Percentiles rank a stretch among this genome's conserved stretches.
Evolutionary conservation across 2,113 vertebrate species (phyloP).

Genomic region (Lasiurus borealis): DNA sequence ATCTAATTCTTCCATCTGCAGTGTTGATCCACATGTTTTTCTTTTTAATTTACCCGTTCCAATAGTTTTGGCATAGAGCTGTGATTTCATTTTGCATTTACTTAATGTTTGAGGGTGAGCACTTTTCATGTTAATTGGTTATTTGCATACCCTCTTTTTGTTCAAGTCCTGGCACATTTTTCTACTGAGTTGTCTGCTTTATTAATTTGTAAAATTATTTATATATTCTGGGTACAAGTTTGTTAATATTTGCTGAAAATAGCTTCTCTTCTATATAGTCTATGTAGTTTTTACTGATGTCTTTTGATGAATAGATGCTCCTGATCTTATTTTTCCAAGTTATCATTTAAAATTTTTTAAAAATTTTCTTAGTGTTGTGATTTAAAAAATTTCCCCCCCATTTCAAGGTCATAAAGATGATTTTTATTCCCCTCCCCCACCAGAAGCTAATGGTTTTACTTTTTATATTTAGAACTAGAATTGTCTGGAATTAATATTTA

Average conservation of each 20-base stretch:
- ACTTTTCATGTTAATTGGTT: not conserved
- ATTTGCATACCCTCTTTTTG: not conserved
- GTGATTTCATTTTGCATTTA: constrained; percentile 34
- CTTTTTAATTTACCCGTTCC: not conserved
- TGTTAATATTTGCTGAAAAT: not conserved
- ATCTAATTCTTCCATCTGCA: not conserved
- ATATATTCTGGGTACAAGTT: constrained; percentile 10
- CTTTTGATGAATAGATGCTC: constrained; percentile 9
- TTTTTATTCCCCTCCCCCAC: not conserved
- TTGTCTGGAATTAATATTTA: not conserved
- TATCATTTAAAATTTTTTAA: not conserved
- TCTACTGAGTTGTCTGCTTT: not conserved
- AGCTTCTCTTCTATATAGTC: not conserved
- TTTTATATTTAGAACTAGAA: constrained; percentile 32
- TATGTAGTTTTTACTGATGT: constrained; percentile 41
- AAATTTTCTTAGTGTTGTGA: not conserved
- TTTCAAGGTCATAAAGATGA: constrained; percentile 11
- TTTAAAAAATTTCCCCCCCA: not conserved
- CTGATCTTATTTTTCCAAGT: constrained; percentile 25
- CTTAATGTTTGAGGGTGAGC: not conserved
- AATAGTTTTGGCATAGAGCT: not conserved
- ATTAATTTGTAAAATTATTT: constrained; percentile 26
- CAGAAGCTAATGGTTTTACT: not conserved
- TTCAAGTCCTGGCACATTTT: constrained; percentile 25
- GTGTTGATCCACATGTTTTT: not conserved